Base-by-base conservation (phyloP, 1,140 invertebrate genomes). In the Diorhabda elongata region DNA sequence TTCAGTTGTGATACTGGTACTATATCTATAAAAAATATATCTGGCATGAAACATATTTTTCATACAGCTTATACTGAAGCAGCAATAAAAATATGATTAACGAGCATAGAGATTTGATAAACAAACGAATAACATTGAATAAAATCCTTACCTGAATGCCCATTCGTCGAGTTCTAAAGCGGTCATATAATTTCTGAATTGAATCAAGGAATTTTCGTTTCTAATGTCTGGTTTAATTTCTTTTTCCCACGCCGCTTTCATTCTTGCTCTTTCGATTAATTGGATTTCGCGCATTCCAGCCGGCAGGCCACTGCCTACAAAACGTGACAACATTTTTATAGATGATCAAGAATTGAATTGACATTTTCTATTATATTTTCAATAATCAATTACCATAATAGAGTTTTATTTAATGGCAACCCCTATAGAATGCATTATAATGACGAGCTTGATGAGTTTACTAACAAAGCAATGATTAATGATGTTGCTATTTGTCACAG, bases 151-250 rank as follows among this genome's bases (percentile, higher is more conserved):
- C 70, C 89, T 80, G 62, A 87, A 85, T 2, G 84, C 82, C 89
- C 88, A 91, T 77, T 90, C 85, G 44, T 88, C 84, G 52, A 82
- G 77, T 77, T 91, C 89, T 70, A 90, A 83, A 11, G 86, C 85
- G 62, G 84, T 84, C 77, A 90, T 85, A 71, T 89, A 85, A 67
- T 81, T 81, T 42, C 81, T 77, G 58, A 86, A 79, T 63, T 83
- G 83, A 73, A 85, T 83, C 9, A 87, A 81, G 71, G 87, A 85
- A 42, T 78, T 75, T 60, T 74, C 72, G 65, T 75, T 64, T 47
- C 73, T 71, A 43, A 69, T 71, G 44, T 71, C 70, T 26, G 71
- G 74, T 70, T 66, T 69, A 43, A 89, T 76, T 58, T 81, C 75
- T 26, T 83, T 76, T 76, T 89, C 85, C 86, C 86, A 89, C 44